phyloP scores from a whole-genome alignment of 2,888 invertebrate genomes.

The Julus scanicus region DNA sequence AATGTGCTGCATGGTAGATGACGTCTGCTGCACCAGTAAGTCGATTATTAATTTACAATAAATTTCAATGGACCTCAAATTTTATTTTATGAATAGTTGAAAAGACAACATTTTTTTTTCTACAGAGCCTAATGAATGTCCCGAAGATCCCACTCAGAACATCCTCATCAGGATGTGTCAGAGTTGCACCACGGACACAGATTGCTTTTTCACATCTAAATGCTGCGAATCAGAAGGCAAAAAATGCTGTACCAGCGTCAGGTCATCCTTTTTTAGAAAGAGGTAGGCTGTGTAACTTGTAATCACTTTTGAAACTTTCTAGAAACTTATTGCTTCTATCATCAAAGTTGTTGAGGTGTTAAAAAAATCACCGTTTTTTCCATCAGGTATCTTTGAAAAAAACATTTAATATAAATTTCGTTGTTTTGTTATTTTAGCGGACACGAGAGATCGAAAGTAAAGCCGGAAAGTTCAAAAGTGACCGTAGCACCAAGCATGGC shows the following conservation, averaged over 20 bases:
- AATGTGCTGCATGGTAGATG: constrained; percentile 52
- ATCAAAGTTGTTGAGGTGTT: no score
- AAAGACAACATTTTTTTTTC: neutral
- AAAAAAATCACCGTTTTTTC: no score
- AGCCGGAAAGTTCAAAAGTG: constrained; percentile 2
- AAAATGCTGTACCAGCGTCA: constrained; percentile 51
- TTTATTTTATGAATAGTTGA: no score
- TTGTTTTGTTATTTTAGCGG: neutral
- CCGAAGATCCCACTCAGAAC: constrained; percentile 51
- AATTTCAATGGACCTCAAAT: neutral
- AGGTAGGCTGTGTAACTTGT: neutral
- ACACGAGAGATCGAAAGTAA: neutral
- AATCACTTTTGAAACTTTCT: neutral
- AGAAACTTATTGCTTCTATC: neutral
- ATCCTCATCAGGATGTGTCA: constrained; percentile 50
- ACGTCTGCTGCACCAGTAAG: constrained; percentile 52
- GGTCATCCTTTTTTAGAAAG: constrained; percentile 31
- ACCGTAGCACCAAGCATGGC: neutral
- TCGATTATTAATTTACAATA: neutral
- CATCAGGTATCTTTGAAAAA: no score
- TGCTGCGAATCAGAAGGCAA: constrained; percentile 53
- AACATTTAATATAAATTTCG: neutral
- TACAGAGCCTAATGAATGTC: constrained; percentile 51
- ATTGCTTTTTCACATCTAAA: constrained; percentile 52
- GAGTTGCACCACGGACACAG: constrained; percentile 48